Evolutionary conservation across 2,797 vertebrate species (phyloP), one percentile per base, ranked within the genome.

Genomic region (Acropternis orthonyx): DNA sequence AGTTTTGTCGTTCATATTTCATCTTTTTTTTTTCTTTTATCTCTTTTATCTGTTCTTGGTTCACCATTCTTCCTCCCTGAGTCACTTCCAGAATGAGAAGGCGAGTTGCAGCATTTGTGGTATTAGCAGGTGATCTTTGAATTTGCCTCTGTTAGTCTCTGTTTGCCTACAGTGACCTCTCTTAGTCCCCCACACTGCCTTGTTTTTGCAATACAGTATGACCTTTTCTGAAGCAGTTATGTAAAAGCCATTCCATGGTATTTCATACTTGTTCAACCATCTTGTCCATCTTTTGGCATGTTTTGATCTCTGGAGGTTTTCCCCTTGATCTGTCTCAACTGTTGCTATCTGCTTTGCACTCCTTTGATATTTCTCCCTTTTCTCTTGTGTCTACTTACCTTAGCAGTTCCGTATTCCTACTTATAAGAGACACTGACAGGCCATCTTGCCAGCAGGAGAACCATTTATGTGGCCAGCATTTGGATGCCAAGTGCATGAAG

Each of bases 221-320:
- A 94, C 85, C 92, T 95, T 96, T 95, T 66, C 95, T 79, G 59
- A 94, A 85, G 51, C 66, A 55, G 74, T 88, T 92, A 88, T 22
- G 36, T 66, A 94, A 93, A 92, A 90, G 36, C 69, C 16, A 1
- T 88, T 92, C 73, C 59, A 28, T 68, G 69, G 36, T 92, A 86
- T 95, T 96, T 96, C 62, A 59, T 76, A 82, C 76, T 81, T 26
- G n/a, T 93, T 93, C 85, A 88, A 68, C 69, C 11, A 4, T 81
- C 92, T 88, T 78, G 85, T 83, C 90, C 92, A 66, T 86, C 81
- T 94, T 76, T 73, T 88, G 85, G 63, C 4, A 4, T 90, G 44
- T 95, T 94, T 95, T 97, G 88, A 93, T 92, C 93, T 94, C 76
- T 81, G 73, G 76, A 94, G 80, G 36, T 48, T 93, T 93, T 86